Conservation (phyloP, 2,113 vertebrate species). For the Oreocharis arfaki region DNA sequence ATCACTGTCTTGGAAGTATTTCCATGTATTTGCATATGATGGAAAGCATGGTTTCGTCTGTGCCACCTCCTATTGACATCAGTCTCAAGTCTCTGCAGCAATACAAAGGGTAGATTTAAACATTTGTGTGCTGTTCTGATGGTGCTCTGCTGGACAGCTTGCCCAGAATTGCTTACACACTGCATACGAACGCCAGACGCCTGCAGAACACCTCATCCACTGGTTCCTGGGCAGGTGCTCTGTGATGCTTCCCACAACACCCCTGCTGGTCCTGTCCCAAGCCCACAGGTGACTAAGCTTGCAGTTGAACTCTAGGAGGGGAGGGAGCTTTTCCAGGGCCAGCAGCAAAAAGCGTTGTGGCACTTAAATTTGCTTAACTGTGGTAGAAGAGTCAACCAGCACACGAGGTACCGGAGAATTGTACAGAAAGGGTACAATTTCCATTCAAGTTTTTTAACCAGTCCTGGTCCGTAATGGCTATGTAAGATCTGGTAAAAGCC, state of each 20-base stretch:
- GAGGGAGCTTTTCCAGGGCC: not conserved
- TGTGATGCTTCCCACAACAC: not conserved
- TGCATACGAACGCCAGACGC: rapidly evolving
- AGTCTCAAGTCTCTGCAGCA: conserved; percentile 76
- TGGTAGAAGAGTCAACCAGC: not conserved
- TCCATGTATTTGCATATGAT: conserved; percentile 87
- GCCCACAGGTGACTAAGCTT: not conserved
- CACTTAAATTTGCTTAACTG: not conserved
- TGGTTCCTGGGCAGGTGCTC: not conserved
- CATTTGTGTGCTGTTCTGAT: not conserved
- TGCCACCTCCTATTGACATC: conserved; percentile 74
- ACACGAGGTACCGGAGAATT: not conserved
- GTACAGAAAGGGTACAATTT: not conserved
- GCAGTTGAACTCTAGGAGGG: not conserved
- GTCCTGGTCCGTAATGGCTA: not conserved
- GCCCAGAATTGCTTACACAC: rapidly evolving
- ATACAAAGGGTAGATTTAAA: not conserved
- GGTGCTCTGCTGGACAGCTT: not conserved
- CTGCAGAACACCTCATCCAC: not conserved
- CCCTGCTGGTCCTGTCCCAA: not conserved
- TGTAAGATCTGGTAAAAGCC: not conserved
- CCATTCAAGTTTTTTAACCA: not conserved
- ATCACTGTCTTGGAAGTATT: conserved; percentile 72
- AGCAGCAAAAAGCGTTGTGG: not conserved
- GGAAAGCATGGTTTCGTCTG: conserved; percentile 83